Evolutionary conservation across 2,888 invertebrate species (phyloP), one percentile per base, ranked within the genome.

Genomic region (Siphlonurus alternatus): DNA sequence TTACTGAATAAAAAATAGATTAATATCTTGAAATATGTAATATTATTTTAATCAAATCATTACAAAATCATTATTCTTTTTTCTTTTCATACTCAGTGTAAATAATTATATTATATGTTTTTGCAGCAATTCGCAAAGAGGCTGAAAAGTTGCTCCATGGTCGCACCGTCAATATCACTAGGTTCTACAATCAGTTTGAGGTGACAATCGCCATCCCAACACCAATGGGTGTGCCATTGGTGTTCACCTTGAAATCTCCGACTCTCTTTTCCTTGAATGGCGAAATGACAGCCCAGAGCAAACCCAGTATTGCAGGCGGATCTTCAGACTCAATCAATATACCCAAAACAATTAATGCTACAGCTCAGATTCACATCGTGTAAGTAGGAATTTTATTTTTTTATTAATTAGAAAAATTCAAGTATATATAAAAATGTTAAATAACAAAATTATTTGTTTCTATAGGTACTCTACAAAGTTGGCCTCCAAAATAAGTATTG

Each of bases 201-300:
- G 75, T 83, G 5, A 79, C 80, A 15, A 74, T 87, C 19, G 82
- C 83, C 74, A 84, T 87, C 79, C 87, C 88, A 2, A 80, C 85
- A n/a, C 83, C 82, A 65, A 81, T 80, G 69, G 88, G 88, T 73
- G 76, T 87, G 69, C 87, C 88, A 10, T 86, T 86, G 73, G 75
- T 83, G 66, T 86, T 78, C 74, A 81, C 80, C 63, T 79, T 82
- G 70, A 81, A 81, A 64, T 78, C 77, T 64, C 86, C 86, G 10
- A 76, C 79, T 15, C 73, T 84, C 22, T 67, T 83, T 23, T 80
- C 80, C 68, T 68, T 81, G 10, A 75, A 79, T 67, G 80, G 80
- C 65, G 76, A 80, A 64, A 71, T 78, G 1, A 76, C 78, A 65
- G 79, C 76, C 59, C 72, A 75, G 65, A 73, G 77, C 69, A 56